phyloP scores from a whole-genome alignment of 2,888 invertebrate genomes.

The Seira sanloemensis region DNA sequence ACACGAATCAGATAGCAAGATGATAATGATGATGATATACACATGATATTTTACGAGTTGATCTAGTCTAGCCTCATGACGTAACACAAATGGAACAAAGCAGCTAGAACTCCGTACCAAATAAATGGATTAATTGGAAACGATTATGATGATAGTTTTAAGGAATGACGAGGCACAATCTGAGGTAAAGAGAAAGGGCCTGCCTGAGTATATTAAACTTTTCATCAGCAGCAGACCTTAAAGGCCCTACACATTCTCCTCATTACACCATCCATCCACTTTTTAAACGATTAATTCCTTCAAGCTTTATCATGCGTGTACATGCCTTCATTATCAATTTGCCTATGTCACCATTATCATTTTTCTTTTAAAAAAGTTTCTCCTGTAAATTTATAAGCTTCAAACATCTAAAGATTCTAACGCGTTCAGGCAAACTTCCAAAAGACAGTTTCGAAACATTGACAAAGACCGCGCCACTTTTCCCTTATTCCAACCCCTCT shows the following conservation, averaged over 20 bases:
- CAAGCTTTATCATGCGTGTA: constrained; percentile 53
- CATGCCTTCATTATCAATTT: constrained; percentile 48
- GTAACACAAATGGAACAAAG: too few relatives aligned
- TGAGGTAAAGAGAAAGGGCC: not conserved
- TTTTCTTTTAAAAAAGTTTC: constrained; percentile 19
- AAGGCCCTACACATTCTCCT: not conserved
- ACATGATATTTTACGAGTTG: too few relatives aligned
- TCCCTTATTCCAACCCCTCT: constrained; percentile 17
- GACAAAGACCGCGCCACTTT: not conserved
- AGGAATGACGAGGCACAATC: not conserved
- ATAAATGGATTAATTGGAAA: constrained; percentile 59
- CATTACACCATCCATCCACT: not conserved
- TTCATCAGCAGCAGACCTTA: not conserved
- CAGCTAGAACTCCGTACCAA: too few relatives aligned
- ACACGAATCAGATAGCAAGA: too few relatives aligned
- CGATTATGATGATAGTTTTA: not conserved
- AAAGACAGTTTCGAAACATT: not conserved
- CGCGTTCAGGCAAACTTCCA: not conserved
- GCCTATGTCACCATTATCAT: constrained; percentile 49
- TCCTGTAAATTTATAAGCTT: not conserved
- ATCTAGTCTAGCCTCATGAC: too few relatives aligned
- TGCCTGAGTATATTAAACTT: not conserved
- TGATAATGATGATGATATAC: too few relatives aligned
- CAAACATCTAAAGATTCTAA: not conserved
- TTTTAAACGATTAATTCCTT: too few relatives aligned